Evolutionary conservation across 2,888 invertebrate species (phyloP).

Genomic region (Cantharis lateralis): DNA sequence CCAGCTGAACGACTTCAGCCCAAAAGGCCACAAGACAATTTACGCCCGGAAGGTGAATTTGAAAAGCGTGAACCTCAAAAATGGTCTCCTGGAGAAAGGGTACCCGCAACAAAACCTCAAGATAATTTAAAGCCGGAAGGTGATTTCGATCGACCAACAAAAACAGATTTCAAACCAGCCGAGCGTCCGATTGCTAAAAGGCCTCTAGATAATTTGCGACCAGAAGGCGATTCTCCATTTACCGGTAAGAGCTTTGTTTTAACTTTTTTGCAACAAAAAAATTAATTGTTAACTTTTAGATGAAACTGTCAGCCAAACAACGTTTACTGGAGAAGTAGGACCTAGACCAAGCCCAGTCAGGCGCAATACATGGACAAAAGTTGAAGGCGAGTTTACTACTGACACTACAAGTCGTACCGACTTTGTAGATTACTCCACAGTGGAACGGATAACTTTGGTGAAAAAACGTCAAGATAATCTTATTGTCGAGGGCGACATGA

Average conservation of each 20-base stretch:
- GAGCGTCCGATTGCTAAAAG: conserved; percentile 53
- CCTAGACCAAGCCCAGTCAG: conserved; percentile 70
- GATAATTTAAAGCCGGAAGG: conserved; percentile 59
- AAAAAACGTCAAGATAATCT: conserved; percentile 68
- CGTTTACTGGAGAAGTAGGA: conserved; percentile 70
- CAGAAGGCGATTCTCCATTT: conserved; percentile 67
- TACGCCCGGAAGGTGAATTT: conserved; percentile 57
- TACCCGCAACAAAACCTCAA: conserved; percentile 57
- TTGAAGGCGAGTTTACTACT: conserved; percentile 73
- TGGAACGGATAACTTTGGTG: conserved; percentile 65
- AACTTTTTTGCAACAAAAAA: background rate
- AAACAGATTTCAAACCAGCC: conserved; percentile 55
- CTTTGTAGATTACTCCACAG: conserved; percentile 64
- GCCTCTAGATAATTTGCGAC: conserved; percentile 54
- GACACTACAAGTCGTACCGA: conserved; percentile 72
- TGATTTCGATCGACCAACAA: conserved; percentile 57
- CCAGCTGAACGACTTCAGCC: conserved; percentile 59
- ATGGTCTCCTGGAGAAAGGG: conserved; percentile 57
- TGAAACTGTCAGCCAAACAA: conserved; percentile 70
- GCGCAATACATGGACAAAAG: conserved; percentile 77
- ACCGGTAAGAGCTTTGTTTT: conserved; percentile 57
- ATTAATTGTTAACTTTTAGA: conserved; percentile 58
- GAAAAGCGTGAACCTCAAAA: conserved; percentile 42
- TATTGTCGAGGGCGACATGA: conserved; percentile 69
- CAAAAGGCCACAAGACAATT: conserved; percentile 66